These are phyloP conservation scores for Protonibea diacanthus DNA, from an alignment of 2,797 vertebrate species.

Conservation along the genomic window DNA sequence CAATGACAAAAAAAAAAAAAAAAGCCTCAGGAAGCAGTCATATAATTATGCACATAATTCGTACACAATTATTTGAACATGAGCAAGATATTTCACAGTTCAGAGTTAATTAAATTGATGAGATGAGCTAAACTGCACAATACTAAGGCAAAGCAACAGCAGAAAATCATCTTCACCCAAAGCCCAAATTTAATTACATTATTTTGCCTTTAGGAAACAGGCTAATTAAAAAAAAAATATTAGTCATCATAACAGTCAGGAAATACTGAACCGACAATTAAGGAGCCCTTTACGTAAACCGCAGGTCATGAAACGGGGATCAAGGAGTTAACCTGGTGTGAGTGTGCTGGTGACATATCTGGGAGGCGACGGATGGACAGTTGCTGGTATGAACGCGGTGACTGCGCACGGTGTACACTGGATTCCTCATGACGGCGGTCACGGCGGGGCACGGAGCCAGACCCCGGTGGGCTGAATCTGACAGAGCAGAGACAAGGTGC, in stretches of 20 bases:
- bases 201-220: conserved; percentile 29
- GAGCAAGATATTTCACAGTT: conserved; percentile 24
- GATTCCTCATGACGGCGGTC: conserved; percentile 96
- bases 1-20: background rate
- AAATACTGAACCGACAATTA: conserved; percentile 5
- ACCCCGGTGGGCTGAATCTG: conserved; percentile 92
- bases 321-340: conserved; percentile 76
- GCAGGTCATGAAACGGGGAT: background rate
- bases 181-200: conserved; percentile 30
- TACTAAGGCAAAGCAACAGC: conserved; percentile 20
- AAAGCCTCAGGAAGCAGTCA: conserved; percentile 2
- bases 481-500: background rate
- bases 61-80: conserved; percentile 4
- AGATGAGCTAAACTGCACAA: conserved; percentile 16
- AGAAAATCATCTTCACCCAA: conserved; percentile 16
- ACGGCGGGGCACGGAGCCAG: conserved; percentile 92
- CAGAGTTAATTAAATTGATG: conserved; percentile 42
- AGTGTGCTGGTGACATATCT: conserved; percentile 90
- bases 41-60: background rate
- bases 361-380: conserved; percentile 91
- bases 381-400: conserved; percentile 92
- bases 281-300: background rate
- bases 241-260: conserved; percentile 20
- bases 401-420: conserved; percentile 95
- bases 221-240: conserved; percentile 45